Conservation (phyloP, 2,797 vertebrate genomes). For the Rachycentron canadum region DNA sequence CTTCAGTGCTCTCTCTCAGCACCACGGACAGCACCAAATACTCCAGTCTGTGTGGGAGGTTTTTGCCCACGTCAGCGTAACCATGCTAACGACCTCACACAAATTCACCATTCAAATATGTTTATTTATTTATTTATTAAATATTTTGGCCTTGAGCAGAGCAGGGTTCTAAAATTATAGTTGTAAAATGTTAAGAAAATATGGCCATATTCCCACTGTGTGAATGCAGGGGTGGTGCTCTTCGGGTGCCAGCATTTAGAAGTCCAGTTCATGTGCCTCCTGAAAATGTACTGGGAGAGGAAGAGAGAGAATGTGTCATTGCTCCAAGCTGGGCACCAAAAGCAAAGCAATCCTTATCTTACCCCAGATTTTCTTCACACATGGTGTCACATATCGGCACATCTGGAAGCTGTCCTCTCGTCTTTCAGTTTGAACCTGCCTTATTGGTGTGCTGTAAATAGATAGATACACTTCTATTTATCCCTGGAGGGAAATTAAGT, state of each 20-base stretch:
- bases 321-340: conserved; percentile 32
- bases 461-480: too few relatives aligned
- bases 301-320: conserved; percentile 44
- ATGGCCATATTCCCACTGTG: background rate
- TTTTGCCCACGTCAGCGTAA: conserved; percentile 19
- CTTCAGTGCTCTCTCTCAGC: conserved; percentile 60
- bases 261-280: conserved; percentile 45
- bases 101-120: conserved; percentile 15
- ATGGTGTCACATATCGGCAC: conserved; percentile 31
- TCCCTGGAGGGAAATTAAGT: too few relatives aligned
- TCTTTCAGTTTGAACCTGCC: conserved; percentile 13
- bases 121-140: conserved; percentile 1
- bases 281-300: conserved; percentile 33
- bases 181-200: background rate
- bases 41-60: conserved; percentile 36
- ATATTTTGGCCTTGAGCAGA: background rate
- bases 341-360: conserved; percentile 30
- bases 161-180: conserved; percentile 1
- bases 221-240: conserved; percentile 8
- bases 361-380: conserved; percentile 24
- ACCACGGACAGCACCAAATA: conserved; percentile 68
- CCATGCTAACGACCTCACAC: conserved; percentile 8
- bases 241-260: conserved; percentile 26
- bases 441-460: background rate
- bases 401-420: conserved; percentile 28